Evolutionary conservation across 2,113 vertebrate species (phyloP), one percentile per base, ranked within the genome.

Genomic region (Platysternon megacephalum): DNA sequence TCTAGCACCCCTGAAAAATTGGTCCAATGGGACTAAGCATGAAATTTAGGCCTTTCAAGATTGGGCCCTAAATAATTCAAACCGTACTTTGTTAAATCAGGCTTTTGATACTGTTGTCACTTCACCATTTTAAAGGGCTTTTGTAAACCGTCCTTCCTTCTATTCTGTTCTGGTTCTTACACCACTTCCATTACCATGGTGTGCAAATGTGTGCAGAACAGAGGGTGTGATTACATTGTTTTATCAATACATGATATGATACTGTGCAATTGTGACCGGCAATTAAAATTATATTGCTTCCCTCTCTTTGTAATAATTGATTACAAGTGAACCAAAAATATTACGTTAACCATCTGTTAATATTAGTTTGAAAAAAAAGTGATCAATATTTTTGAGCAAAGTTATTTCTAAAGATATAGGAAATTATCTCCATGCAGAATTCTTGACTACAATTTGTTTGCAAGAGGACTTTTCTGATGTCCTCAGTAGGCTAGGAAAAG

Each of bases 261-360:
- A 85, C 83, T 35, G 49, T 83, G 53, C 95, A 88, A 97, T 90
- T 93, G 46, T 56, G 72, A 90, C 74, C 21, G 81, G 74, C 32
- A 85, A 83, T 74, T 94, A 92, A 84, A 91, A 93, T 87, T 76
- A 39, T 19, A 72, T 91, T 97, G 88, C 42, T 92, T 92, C 97
- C 79, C 85, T 91, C 85, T 44, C 51, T 95, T 95, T 97, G 91
- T 92, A 97, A 97, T 97, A 3, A 95, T 61, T n/a, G 79, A 95
- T 91, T n/a, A 87, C 86, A 91, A 91, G 89, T 5, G 86, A 94
- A 76, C 79, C 86, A n/a, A 74, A 83, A 82, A 88, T 86, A 93
- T 97, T 97, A 93, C 97, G 93, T 91, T 97, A 97, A 96, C 83
- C 61, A 95, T 94, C 94, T 94, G 39, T 93, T 92, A 91, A 93